Base-by-base conservation (phyloP, 2,888 invertebrate genomes). In the Thymelicus sylvestris region DNA sequence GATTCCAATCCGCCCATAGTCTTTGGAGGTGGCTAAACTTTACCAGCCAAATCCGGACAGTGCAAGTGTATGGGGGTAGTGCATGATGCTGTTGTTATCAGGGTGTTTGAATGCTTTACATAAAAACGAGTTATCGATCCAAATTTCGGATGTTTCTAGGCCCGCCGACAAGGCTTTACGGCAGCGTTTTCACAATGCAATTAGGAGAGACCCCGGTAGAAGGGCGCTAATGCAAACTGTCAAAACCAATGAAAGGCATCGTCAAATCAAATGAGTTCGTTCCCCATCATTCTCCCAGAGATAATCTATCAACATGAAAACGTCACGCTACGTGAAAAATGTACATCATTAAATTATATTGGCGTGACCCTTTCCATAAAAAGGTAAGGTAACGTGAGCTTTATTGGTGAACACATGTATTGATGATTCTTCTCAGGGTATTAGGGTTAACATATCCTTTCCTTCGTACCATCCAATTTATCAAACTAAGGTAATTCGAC, bases 291-390 rank as follows among this genome's bases (percentile, higher is more conserved):
- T 24, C 12, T 55, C 55, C 7, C 19, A 2, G 8, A 24, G 55
- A 55, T 55, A 55, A 55, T 55, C 24, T 7, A 55, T 55, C 55
- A 55, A 31, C 19, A 55, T 55, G n/a, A 24, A 55, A 55, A 55
- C 55, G 55, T 55, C 55, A 55, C 55, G 55, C 12, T 10, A 12
- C 24, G 55, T 55, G 55, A 55, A 55, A 55, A 55, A 55, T 55
- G 55, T 55, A 55, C 55, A 55, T 55, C 55, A 55, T 55, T 55
- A 55, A 55, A 55, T 55, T 55, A 12, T 55, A 55, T 55, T 55
- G 55, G 24, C 55, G 24, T 24, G 55, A 55, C 55, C 55, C 55
- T 55, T 55, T 24, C 52, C 55, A 24, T 55, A 19, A 10, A 12
- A 44, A 44, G 44, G 55, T 19, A 55, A 19, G 55, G 55, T 55